Evolutionary conservation across 2,888 invertebrate genomes (phyloP).

Genomic region (Lamellibrachia columna): DNA sequence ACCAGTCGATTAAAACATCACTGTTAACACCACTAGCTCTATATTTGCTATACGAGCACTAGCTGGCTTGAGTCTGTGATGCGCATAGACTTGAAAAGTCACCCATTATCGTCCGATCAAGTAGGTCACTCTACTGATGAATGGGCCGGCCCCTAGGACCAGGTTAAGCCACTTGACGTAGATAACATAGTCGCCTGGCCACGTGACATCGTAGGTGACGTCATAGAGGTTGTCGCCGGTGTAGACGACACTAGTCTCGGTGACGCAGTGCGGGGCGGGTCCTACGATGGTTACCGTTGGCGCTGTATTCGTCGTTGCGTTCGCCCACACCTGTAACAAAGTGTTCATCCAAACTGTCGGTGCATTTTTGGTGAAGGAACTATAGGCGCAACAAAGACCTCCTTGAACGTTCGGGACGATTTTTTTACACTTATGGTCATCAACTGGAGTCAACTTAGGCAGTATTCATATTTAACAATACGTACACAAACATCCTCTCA

Average conservation of each 20-base stretch:
- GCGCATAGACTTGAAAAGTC: background rate
- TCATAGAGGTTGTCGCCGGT: conserved; percentile 61
- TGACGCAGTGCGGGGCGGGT: conserved; percentile 51
- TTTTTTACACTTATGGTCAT: background rate
- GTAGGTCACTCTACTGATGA: conserved; percentile 34
- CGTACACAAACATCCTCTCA: background rate
- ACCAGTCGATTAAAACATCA: too few species aligned
- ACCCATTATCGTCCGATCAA: background rate
- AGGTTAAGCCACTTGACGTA: conserved; percentile 54
- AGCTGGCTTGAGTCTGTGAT: too few species aligned
- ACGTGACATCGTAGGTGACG: conserved; percentile 57
- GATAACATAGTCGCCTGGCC: conserved; percentile 60
- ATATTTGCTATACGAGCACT: too few species aligned
- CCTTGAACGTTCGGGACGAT: background rate
- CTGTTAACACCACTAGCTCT: too few species aligned
- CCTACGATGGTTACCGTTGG: conserved; percentile 57
- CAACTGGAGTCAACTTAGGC: background rate
- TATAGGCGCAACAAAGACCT: background rate
- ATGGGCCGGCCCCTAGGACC: conserved; percentile 35
- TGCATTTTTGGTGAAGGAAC: too few species aligned
- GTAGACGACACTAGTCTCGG: conserved; percentile 57
- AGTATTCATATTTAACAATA: background rate
- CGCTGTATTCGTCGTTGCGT: conserved; percentile 46
- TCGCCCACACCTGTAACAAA: conserved; percentile 33
- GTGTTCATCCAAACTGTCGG: background rate